A percentile compares a stretch with the other conserved stretches of the same genome.
Evolutionary conservation across 2,797 vertebrate genomes (phyloP).

Genomic region (Aplochiton taeniatus): DNA sequence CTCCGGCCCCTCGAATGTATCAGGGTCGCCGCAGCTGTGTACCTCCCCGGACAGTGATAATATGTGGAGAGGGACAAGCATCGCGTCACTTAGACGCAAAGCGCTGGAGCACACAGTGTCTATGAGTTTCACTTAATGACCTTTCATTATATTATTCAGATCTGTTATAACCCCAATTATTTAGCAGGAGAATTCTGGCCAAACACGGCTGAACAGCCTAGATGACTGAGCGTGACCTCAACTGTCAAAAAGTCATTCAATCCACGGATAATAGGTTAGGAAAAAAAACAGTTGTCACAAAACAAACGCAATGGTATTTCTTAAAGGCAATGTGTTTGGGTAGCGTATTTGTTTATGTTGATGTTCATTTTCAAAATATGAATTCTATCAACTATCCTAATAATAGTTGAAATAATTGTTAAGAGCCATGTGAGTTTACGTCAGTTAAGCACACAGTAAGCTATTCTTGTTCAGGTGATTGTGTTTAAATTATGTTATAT

Average conservation of each 20-base stretch:
- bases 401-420: slow-evolving; percentile 65
- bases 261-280: too few relatives aligned
- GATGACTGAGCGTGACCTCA: slow-evolving; percentile 47
- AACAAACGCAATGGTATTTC: too few relatives aligned
- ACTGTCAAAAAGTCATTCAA: slow-evolving; percentile 11
- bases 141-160: slow-evolving; percentile 50
- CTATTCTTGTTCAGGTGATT: slow-evolving; percentile 61
- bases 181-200: slow-evolving; percentile 45
- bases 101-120: slow-evolving; percentile 99
- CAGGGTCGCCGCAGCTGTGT: slow-evolving; percentile 95
- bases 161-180: slow-evolving; percentile 45
- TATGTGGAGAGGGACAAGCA: slow-evolving; percentile 99
- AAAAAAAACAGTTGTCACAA: too few relatives aligned
- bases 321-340: slow-evolving; percentile 25
- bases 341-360: slow-evolving; percentile 56
- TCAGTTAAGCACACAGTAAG: slow-evolving; percentile 52
- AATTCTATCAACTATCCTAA: slow-evolving; percentile 65
- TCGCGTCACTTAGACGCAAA: slow-evolving; percentile 95
- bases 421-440: slow-evolving; percentile 57
- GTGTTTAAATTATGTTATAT: slow-evolving; percentile 70
- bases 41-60: slow-evolving; percentile 94
- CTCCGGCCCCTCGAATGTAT: slow-evolving; percentile 91
- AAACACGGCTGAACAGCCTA: slow-evolving; percentile 45
- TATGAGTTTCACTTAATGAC: slow-evolving; percentile 97
- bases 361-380: slow-evolving; percentile 51